A percentile compares a stretch with the other conserved stretches of the same genome.
These are phyloP conservation scores for Somateria mollissima DNA, from an alignment of 2,797 vertebrate genomes.

Conservation along the genomic window DNA sequence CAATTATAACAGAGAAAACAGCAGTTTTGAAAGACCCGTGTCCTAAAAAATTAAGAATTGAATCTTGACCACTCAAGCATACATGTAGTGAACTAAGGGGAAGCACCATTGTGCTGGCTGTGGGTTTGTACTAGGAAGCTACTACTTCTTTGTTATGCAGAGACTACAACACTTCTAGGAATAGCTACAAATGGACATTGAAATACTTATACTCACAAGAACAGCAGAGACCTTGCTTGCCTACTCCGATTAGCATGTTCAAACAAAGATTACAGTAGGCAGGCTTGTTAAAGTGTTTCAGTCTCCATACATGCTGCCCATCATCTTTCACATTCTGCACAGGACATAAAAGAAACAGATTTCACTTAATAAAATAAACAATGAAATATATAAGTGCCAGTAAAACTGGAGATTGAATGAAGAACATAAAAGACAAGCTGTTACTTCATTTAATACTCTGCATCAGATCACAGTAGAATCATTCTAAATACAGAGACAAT, in stretches of 20 bases:
- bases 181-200: not conserved
- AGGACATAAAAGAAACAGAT: conserved; percentile 73
- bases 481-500: conserved; percentile 55
- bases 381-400: conserved; percentile 65
- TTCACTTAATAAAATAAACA: conserved; percentile 76
- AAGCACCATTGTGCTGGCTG: not conserved
- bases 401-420: conserved; percentile 69
- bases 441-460: conserved; percentile 70
- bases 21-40: not conserved
- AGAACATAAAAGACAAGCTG: conserved; percentile 75
- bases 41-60: not conserved
- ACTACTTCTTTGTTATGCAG: not conserved
- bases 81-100: not conserved
- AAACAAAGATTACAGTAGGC: conserved; percentile 96
- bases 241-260: conserved; percentile 94
- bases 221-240: conserved; percentile 96
- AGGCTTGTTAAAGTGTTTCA: conserved; percentile 97
- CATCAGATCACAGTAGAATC: conserved; percentile 58
- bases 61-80: not conserved
- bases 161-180: not conserved
- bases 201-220: conserved; percentile 85
- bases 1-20: not conserved
- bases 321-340: conserved; percentile 95
- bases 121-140: not conserved
- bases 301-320: conserved; percentile 93